phyloP scores from a whole-genome alignment of 2,113 vertebrate genomes.

The Nothobranchius kuhntae region DNA sequence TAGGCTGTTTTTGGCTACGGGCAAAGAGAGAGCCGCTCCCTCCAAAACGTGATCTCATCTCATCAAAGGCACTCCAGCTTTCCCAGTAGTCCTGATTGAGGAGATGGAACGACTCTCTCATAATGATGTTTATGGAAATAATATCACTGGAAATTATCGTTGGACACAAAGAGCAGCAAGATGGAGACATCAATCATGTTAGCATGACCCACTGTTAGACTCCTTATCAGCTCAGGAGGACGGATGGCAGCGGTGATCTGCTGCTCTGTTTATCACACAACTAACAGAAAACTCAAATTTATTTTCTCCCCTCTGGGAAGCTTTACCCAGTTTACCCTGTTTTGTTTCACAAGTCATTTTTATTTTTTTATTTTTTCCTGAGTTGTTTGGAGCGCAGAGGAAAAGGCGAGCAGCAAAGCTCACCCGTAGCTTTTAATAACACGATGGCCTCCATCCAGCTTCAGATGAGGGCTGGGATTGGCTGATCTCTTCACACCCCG shows the following conservation, averaged over 20 bases:
- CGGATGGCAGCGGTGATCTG: constrained; percentile 26
- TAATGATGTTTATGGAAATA: constrained; percentile 72
- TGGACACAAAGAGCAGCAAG: constrained; percentile 52
- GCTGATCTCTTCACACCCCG: constrained; percentile 85
- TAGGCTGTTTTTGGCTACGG: constrained; percentile 77
- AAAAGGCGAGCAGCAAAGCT: constrained; percentile 75
- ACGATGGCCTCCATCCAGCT: constrained; percentile 89
- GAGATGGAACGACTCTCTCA: constrained; percentile 51
- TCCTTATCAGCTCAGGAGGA: constrained; percentile 55
- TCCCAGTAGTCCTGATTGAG: constrained; percentile 68
- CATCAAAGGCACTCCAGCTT: constrained; percentile 76
- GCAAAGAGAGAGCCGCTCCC: constrained; percentile 67
- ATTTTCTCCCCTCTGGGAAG: constrained; percentile 32
- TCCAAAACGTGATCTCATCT: constrained; percentile 74
- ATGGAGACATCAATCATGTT: constrained; percentile 63
- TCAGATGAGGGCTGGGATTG: constrained; percentile 85
- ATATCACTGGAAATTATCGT: constrained; percentile 60
- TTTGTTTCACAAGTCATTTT: constrained; percentile 47
- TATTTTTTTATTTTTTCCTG: constrained; percentile 41
- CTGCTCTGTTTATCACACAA: constrained; percentile 41
- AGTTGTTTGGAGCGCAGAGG: constrained; percentile 64
- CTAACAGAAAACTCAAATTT: constrained; percentile 33
- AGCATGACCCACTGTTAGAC: constrained; percentile 51
- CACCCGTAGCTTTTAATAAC: constrained; percentile 94
- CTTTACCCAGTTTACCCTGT: constrained; percentile 26